Percentiles rank a stretch among this genome's conserved stretches.
phyloP scores from a whole-genome alignment of 1,140 invertebrate genomes.

The Triops cancriformis region DNA sequence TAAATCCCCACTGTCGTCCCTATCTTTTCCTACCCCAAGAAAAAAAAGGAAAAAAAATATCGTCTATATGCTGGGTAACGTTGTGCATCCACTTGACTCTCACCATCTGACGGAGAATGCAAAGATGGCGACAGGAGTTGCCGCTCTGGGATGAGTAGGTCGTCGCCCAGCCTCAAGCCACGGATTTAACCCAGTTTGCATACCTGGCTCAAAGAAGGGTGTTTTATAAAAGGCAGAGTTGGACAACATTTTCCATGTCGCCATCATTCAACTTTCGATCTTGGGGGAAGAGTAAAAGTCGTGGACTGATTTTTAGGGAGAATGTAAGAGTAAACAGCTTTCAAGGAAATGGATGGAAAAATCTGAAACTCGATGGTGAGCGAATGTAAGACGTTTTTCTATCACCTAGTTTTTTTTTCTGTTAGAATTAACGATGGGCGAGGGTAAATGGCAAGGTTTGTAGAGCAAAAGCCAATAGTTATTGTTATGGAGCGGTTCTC shows the following conservation, averaged over 20 bases:
- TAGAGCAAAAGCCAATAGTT: neutral
- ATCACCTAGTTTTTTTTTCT: too few species aligned
- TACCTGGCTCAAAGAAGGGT: neutral
- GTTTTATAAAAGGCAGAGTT: neutral
- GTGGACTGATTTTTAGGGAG: neutral
- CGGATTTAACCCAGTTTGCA: conserved; percentile 1
- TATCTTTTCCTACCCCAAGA: too few species aligned
- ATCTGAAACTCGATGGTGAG: too few species aligned
- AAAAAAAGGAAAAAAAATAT: too few species aligned
- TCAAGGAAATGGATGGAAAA: neutral
- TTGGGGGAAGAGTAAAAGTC: neutral
- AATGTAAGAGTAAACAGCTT: neutral
- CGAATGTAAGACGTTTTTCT: too few species aligned
- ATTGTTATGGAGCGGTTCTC: neutral
- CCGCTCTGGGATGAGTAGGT: neutral
- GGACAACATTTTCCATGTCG: neutral
- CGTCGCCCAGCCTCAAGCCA: neutral
- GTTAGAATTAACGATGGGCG: too few species aligned
- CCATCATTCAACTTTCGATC: neutral
- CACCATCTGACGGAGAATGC: neutral
- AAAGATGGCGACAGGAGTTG: neutral
- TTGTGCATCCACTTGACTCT: too few species aligned
- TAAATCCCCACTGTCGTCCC: too few species aligned
- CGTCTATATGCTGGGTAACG: too few species aligned
- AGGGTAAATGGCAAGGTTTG: neutral